Percentiles rank a stretch among this genome's conserved stretches.
Evolutionary conservation across 2,888 invertebrate species (phyloP).

Genomic region (Synanthedon myopaeformis): DNA sequence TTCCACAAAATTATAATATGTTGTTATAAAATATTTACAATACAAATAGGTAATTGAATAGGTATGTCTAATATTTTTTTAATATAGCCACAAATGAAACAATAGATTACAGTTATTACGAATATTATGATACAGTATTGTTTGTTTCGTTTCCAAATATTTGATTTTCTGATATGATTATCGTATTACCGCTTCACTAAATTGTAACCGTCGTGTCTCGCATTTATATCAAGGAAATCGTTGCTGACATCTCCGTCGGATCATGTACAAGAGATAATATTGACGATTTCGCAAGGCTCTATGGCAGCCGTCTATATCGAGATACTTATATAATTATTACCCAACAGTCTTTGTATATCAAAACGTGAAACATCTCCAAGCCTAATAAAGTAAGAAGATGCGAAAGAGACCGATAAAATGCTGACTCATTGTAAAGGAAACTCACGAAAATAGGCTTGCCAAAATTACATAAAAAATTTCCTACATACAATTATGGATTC

Average conservation of each 20-base stretch:
- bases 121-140: no score
- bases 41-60: background rate
- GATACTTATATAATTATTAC: background rate
- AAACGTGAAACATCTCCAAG: background rate
- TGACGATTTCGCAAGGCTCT: background rate
- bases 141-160: no score
- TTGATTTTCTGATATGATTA: constrained; percentile 6
- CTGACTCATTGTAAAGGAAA: background rate
- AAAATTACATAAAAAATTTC: background rate
- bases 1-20: no score
- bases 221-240: background rate
- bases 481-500: no score
- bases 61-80: no score
- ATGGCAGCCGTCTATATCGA: background rate
- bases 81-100: no score
- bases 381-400: constrained; percentile 3
- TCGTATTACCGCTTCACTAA: constrained; percentile 19
- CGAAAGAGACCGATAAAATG: constrained; percentile 2
- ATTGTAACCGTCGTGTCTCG: constrained; percentile 8
- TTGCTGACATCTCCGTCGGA: background rate
- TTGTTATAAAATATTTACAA: no score
- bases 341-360: background rate
- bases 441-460: background rate
- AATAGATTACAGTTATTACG: no score
- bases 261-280: background rate